These are phyloP conservation scores for Seira ritae DNA, from an alignment of 2,888 invertebrate species.

Conservation along the genomic window DNA sequence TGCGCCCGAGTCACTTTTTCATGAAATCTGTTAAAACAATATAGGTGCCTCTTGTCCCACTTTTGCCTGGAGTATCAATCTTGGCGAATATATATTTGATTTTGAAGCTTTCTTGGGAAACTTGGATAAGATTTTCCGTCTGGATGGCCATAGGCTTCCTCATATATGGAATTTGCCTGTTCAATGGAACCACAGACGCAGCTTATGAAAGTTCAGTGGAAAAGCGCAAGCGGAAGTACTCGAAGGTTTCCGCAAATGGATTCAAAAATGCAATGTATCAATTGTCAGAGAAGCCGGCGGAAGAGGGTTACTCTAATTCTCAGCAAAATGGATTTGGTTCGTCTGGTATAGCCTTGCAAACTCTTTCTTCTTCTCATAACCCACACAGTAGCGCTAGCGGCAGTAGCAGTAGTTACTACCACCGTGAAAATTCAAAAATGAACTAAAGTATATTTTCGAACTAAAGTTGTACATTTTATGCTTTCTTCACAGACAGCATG, in stretches of 20 bases:
- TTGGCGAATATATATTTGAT: slow-evolving; percentile 78
- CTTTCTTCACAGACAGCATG: no score
- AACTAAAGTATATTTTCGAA: no score
- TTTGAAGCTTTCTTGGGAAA: slow-evolving; percentile 76
- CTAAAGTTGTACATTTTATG: no score
- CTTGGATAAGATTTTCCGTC: slow-evolving; percentile 78
- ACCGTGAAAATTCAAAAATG: no score
- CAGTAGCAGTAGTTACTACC: no score
- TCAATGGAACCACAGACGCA: slow-evolving; percentile 67
- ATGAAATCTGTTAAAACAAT: not conserved
- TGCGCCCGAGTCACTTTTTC: no score
- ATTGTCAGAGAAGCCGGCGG: slow-evolving; percentile 12
- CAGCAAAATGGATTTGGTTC: no score
- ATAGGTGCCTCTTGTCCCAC: slow-evolving; percentile 77
- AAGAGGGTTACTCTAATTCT: not conserved
- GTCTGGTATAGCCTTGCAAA: no score
- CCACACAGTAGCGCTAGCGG: no score
- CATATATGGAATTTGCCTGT: slow-evolving; percentile 67
- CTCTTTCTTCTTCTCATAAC: no score
- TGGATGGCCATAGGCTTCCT: slow-evolving; percentile 76
- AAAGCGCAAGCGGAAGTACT: slow-evolving; percentile 57
- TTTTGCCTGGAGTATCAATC: slow-evolving; percentile 76
- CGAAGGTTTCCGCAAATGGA: slow-evolving; percentile 63
- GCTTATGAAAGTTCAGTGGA: slow-evolving; percentile 55
- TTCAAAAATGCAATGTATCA: slow-evolving; percentile 54